phyloP scores from a whole-genome alignment of 2,888 invertebrate species.

The Microctonus aethiopoides region DNA sequence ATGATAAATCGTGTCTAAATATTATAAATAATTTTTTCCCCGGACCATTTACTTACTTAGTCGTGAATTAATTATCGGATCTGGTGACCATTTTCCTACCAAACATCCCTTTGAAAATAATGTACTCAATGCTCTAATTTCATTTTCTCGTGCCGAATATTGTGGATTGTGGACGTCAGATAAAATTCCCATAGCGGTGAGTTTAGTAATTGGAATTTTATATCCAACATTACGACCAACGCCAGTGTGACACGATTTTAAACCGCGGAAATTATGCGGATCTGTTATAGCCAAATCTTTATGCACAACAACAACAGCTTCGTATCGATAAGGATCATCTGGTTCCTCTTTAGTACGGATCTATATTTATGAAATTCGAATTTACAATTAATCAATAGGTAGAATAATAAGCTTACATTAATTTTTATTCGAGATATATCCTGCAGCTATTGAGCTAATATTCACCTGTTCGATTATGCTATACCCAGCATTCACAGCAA shows the following conservation, averaged over 20 bases:
- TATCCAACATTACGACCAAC: constrained; percentile 90
- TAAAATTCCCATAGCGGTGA: constrained; percentile 78
- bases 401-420: no score
- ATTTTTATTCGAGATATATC: background rate
- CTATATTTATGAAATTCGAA: constrained; percentile 44
- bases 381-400: background rate
- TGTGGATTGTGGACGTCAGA: constrained; percentile 76
- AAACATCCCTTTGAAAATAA: constrained; percentile 88
- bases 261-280: constrained; percentile 77
- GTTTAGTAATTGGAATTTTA: constrained; percentile 82
- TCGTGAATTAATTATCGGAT: constrained; percentile 76
- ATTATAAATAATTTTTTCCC: no score
- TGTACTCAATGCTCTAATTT: constrained; percentile 81
- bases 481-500: constrained; percentile 53
- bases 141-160: constrained; percentile 81
- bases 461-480: constrained; percentile 58
- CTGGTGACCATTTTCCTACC: constrained; percentile 86
- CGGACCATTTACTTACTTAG: constrained; percentile 73
- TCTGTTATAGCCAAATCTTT: constrained; percentile 78
- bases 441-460: background rate
- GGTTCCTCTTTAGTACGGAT: constrained; percentile 82
- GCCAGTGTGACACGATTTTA: constrained; percentile 88
- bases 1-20: no score
- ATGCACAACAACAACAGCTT: constrained; percentile 84
- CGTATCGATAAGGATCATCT: constrained; percentile 76